Evolutionary conservation across 2,113 vertebrate genomes (phyloP).

Genomic region (Pogonocichla stellata): DNA sequence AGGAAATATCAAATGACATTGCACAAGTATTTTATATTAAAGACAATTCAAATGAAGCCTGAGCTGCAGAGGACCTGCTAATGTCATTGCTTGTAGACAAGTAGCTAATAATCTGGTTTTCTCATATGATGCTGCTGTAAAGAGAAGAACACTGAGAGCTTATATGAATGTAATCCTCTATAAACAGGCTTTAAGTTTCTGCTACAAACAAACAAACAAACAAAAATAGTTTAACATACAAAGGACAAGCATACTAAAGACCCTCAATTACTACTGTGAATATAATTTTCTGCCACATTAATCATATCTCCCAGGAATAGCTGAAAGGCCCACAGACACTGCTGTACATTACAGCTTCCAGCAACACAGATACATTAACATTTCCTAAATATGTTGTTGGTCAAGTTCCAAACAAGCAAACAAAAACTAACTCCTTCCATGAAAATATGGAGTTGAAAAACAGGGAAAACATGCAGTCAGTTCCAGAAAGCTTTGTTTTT

Average conservation of each 20-base stretch:
- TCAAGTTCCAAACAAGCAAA: neutral
- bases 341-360: neutral
- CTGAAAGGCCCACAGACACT: neutral
- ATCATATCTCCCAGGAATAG: neutral
- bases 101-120: neutral
- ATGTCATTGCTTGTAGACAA: neutral
- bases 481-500: neutral
- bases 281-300: constrained; percentile 35
- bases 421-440: neutral
- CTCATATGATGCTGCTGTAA: neutral
- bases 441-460: neutral
- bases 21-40: neutral
- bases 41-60: neutral
- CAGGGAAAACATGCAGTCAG: neutral
- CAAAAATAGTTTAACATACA: neutral
- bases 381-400: neutral
- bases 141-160: neutral
- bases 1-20: neutral
- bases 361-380: neutral
- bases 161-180: neutral
- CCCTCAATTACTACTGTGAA: neutral
- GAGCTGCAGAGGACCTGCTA: neutral
- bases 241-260: neutral
- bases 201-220: neutral
- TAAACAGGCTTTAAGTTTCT: neutral